Percentiles rank a stretch among this genome's conserved stretches.
phyloP scores from a whole-genome alignment of 2,888 invertebrate genomes.

The Sesia apiformis region DNA sequence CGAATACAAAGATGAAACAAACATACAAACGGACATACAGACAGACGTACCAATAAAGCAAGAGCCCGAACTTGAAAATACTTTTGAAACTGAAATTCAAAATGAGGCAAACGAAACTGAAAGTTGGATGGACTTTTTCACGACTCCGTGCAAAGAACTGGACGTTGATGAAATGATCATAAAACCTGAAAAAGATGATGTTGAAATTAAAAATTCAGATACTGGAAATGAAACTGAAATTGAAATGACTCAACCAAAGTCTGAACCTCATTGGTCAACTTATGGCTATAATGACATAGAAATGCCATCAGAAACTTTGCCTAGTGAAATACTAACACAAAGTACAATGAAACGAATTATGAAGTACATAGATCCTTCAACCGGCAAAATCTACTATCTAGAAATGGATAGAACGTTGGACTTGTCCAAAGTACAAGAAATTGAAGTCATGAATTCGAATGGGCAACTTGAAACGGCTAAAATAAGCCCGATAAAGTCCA shows the following conservation, averaged over 20 bases:
- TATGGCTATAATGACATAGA: not conserved
- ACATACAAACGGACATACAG: not conserved
- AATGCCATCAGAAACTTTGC: slow-evolving; percentile 17
- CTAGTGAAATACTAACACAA: slow-evolving; percentile 30
- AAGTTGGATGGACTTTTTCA: slow-evolving; percentile 60
- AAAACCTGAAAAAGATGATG: slow-evolving; percentile 31
- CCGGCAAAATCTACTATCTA: slow-evolving; percentile 58
- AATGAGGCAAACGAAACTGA: slow-evolving; percentile 21
- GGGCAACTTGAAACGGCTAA: slow-evolving; percentile 38
- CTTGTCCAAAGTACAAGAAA: slow-evolving; percentile 54
- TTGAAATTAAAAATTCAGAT: not conserved
- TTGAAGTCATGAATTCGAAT: slow-evolving; percentile 42
- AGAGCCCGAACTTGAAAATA: not conserved
- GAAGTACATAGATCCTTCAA: slow-evolving; percentile 57
- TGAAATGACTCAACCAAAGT: not conserved
- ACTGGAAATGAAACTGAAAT: not conserved
- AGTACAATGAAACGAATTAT: slow-evolving; percentile 49
- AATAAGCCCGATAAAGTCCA: slow-evolving; percentile 48
- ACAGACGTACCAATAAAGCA: not conserved
- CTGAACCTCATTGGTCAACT: too few species aligned
- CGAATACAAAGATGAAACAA: slow-evolving; percentile 36
- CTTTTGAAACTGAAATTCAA: not conserved
- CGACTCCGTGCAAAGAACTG: slow-evolving; percentile 41
- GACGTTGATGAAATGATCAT: slow-evolving; percentile 63
- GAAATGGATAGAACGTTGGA: slow-evolving; percentile 59